A percentile compares a stretch with the other conserved stretches of the same genome.
Evolutionary conservation across 1,140 invertebrate species (phyloP).

Genomic region (Calosoma granatense): DNA sequence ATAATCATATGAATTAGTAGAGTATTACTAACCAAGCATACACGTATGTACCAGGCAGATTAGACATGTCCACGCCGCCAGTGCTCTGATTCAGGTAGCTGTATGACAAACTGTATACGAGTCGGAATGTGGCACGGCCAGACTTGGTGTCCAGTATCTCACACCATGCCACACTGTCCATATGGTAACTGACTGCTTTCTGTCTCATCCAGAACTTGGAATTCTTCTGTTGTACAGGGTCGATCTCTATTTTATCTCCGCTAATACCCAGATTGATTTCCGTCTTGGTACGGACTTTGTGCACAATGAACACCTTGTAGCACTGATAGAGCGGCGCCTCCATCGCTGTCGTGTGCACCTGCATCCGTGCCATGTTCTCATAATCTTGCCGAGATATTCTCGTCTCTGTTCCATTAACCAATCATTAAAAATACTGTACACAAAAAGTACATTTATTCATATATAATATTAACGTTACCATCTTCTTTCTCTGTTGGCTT

Average conservation of each 20-base stretch:
- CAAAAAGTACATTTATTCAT: too few species aligned
- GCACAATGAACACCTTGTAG: conserved; percentile 67
- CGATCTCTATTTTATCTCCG: conserved; percentile 84
- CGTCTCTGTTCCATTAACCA: conserved; percentile 14
- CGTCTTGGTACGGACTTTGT: conserved; percentile 68
- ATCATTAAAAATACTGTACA: too few species aligned
- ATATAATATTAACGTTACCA: too few species aligned
- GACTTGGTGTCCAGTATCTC: conserved; percentile 62
- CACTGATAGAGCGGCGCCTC: conserved; percentile 77
- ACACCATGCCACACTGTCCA: conserved; percentile 78
- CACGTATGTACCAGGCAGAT: conserved; percentile 29
- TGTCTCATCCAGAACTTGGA: conserved; percentile 58
- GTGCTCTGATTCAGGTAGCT: conserved; percentile 16
- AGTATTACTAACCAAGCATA: conserved; percentile 19
- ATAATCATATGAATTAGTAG: conserved; percentile 11
- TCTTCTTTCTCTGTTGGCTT: background rate
- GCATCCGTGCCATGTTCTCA: conserved; percentile 46
- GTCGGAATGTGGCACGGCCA: conserved; percentile 48
- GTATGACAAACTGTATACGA: conserved; percentile 41
- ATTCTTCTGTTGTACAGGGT: conserved; percentile 62
- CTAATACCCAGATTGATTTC: conserved; percentile 81
- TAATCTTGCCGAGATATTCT: conserved; percentile 11
- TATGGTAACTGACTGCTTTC: conserved; percentile 65
- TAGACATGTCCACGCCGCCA: conserved; percentile 15
- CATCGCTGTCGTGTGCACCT: conserved; percentile 59